These are phyloP conservation scores for Microctonus hyperodae DNA, from an alignment of 2,888 invertebrate species.

Conservation along the genomic window DNA sequence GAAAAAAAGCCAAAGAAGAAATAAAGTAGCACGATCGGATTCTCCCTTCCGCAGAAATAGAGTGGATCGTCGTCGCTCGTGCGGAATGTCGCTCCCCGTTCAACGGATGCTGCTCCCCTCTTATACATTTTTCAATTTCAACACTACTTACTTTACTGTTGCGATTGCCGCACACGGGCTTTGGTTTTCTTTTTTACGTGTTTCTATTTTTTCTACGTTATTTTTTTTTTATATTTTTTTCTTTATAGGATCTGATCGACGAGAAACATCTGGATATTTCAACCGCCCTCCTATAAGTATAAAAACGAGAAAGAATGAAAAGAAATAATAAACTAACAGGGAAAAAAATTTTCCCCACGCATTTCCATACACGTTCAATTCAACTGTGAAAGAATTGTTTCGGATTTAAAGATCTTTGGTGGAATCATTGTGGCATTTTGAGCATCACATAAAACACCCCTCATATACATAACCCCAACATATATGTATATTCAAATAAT, in stretches of 20 bases:
- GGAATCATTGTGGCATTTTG: neutral
- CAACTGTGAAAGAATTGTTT: neutral
- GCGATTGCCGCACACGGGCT: slow-evolving; percentile 17
- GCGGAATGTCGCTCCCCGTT: slow-evolving; percentile 7
- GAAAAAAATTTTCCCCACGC: neutral
- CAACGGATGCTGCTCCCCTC: slow-evolving; percentile 17
- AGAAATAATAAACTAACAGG: slow-evolving; percentile 2
- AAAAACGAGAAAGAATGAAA: neutral
- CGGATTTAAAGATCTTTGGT: slow-evolving; percentile 7
- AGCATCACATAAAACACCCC: neutral
- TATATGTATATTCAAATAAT: neutral
- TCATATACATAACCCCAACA: neutral
- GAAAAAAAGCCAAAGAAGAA: neutral
- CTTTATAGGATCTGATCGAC: slow-evolving; percentile 43
- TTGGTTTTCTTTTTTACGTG: neutral
- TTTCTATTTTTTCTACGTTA: neutral
- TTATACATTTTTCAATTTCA: slow-evolving; percentile 51
- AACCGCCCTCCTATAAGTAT: slow-evolving; percentile 33
- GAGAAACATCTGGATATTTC: slow-evolving; percentile 48
- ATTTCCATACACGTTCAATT: slow-evolving; percentile 1
- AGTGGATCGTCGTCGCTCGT: slow-evolving; percentile 4
- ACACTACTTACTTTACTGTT: slow-evolving; percentile 44
- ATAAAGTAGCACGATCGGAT: slow-evolving; percentile 24
- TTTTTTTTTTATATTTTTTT: neutral
- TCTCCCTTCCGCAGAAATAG: slow-evolving; percentile 18